Conservation (phyloP, 1,140 invertebrate species). For the Bombus impatiens region DNA sequence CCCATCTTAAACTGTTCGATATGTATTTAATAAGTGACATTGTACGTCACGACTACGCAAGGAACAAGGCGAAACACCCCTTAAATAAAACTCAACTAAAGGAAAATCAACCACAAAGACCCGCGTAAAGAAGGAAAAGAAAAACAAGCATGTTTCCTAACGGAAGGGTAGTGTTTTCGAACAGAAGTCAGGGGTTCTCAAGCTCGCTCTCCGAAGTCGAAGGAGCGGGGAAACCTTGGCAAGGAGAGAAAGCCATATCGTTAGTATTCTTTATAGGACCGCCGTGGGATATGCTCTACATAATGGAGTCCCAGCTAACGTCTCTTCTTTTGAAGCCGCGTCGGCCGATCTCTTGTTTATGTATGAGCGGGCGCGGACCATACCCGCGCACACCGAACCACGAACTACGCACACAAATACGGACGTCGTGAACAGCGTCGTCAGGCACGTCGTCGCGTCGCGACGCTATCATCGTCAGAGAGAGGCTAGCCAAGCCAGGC, state of each 20-base stretch:
- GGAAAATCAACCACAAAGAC: not conserved
- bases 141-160: slow-evolving; percentile 14
- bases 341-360: slow-evolving; percentile 82
- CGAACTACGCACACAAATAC: not conserved
- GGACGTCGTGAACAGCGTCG: slow-evolving; percentile 4
- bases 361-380: slow-evolving; percentile 80
- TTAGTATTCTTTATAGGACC: slow-evolving; percentile 82
- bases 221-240: slow-evolving; percentile 56
- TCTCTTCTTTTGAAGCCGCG: slow-evolving; percentile 82
- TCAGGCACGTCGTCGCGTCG: slow-evolving; percentile 16
- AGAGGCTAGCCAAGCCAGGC: not conserved
- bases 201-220: not conserved
- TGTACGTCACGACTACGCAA: no score
- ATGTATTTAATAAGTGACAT: no score
- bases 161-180: slow-evolving; percentile 15
- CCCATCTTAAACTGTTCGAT: not conserved
- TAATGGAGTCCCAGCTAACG: slow-evolving; percentile 80
- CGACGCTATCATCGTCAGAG: slow-evolving; percentile 25
- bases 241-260: slow-evolving; percentile 79
- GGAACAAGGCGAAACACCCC: not conserved
- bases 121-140: not conserved
- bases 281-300: slow-evolving; percentile 81
- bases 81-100: no score
- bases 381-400: slow-evolving; percentile 68
- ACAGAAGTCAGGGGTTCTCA: slow-evolving; percentile 35